Evolutionary conservation across 1,140 invertebrate species (phyloP).

Genomic region (Temnothorax nylanderi): DNA sequence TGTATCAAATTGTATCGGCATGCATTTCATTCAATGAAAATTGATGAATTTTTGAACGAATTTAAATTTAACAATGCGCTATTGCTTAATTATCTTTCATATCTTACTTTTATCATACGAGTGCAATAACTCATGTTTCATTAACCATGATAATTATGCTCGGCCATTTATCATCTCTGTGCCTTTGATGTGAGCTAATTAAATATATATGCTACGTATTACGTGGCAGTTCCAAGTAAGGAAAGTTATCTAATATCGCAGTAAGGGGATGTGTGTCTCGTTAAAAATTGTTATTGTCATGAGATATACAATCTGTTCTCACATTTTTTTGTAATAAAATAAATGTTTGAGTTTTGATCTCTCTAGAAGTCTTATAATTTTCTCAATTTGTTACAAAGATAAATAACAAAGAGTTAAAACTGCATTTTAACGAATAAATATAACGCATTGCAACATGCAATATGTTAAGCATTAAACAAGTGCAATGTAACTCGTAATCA

Average conservation of each 20-base stretch:
- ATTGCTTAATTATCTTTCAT: conserved; percentile 5
- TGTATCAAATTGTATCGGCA: not conserved
- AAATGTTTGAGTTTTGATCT: not conserved
- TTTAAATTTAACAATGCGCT: conserved; percentile 3
- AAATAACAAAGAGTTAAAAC: not conserved
- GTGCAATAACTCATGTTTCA: conserved; percentile 28
- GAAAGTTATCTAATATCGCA: not conserved
- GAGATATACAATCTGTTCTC: not conserved
- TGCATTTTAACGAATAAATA: not conserved
- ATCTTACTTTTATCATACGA: conserved; percentile 17
- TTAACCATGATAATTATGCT: conserved; percentile 29
- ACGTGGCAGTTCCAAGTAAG: not conserved
- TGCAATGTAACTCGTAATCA: not conserved
- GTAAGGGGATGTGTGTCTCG: not conserved
- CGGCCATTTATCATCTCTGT: conserved; percentile 27
- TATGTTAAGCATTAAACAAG: not conserved
- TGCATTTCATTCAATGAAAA: conserved; percentile 7
- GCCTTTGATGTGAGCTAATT: conserved; percentile 41
- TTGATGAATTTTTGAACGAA: not conserved
- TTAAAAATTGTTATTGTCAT: not conserved
- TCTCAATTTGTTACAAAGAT: not conserved
- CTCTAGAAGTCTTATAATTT: not conserved
- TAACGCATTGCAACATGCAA: too few relatives aligned
- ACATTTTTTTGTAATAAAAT: not conserved
- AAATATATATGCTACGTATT: conserved; percentile 13